Conservation (phyloP, 1,140 invertebrate species). For the Dermatophagoides farinae region DNA sequence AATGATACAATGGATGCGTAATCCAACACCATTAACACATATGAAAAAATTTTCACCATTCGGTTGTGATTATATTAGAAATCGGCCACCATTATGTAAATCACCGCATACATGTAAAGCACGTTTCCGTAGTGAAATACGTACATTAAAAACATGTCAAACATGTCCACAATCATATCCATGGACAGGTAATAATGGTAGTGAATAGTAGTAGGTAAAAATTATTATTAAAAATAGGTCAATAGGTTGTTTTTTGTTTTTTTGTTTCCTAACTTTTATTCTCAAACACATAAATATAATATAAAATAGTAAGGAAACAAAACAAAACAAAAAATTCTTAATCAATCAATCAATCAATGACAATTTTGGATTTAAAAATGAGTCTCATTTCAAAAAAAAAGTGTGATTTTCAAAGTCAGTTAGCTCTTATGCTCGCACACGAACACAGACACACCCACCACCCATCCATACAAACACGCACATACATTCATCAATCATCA, state of each 20-base stretch:
- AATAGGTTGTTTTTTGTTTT: no score
- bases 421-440: not conserved
- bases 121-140: constrained; percentile 61
- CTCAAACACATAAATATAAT: not conserved
- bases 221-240: not conserved
- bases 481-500: no score
- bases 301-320: not conserved
- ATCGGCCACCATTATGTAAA: constrained; percentile 68
- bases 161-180: constrained; percentile 74
- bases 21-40: constrained; percentile 57
- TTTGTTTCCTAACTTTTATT: not conserved
- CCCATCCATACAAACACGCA: no score
- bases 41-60: constrained; percentile 65
- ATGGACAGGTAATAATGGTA: constrained; percentile 49
- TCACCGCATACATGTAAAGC: constrained; percentile 79
- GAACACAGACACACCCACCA: no score
- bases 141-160: constrained; percentile 67
- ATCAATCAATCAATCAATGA: not conserved
- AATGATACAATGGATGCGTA: constrained; percentile 73
- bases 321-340: not conserved
- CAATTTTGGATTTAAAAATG: no score
- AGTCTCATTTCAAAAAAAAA: not conserved
- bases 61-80: constrained; percentile 38
- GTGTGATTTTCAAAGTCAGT: not conserved
- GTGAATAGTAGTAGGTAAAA: not conserved